Percentiles rank a stretch among this genome's conserved stretches.
phyloP scores from a whole-genome alignment of 2,888 invertebrate species.

The Dynastes grantii region DNA sequence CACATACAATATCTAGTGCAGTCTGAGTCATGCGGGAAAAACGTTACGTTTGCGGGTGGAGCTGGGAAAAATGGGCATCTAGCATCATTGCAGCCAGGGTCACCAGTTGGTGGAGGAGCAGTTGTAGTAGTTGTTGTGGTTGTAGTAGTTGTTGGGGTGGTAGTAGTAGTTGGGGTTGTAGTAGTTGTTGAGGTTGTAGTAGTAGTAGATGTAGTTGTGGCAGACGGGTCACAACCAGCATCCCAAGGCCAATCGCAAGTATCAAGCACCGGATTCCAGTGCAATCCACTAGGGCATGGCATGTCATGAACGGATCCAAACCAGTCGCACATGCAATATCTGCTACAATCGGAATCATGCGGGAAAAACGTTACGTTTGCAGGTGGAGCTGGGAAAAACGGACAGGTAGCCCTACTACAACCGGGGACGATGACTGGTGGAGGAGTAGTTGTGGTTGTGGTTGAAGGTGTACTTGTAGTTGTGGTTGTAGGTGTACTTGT shows the following conservation, averaged over 20 bases:
- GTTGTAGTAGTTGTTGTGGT: background rate
- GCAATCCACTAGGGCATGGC: constrained; percentile 18
- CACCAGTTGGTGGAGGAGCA: background rate
- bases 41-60: constrained; percentile 27
- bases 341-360: constrained; percentile 21
- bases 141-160: background rate
- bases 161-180: background rate
- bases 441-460: constrained; percentile 1
- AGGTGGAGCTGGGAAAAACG: background rate
- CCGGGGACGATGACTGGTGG: background rate
- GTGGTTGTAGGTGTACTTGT: background rate
- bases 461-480: background rate
- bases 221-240: constrained; percentile 49
- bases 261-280: background rate
- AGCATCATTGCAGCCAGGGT: background rate
- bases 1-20: constrained; percentile 37
- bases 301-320: constrained; percentile 8
- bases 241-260: constrained; percentile 55
- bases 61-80: background rate
- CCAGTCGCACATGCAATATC: constrained; percentile 36
- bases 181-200: background rate
- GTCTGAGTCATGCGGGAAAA: constrained; percentile 12
- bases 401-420: background rate
- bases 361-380: constrained; percentile 17
- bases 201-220: background rate